phyloP scores from a whole-genome alignment of 2,888 invertebrate species.

The Helobdella robusta region DNA sequence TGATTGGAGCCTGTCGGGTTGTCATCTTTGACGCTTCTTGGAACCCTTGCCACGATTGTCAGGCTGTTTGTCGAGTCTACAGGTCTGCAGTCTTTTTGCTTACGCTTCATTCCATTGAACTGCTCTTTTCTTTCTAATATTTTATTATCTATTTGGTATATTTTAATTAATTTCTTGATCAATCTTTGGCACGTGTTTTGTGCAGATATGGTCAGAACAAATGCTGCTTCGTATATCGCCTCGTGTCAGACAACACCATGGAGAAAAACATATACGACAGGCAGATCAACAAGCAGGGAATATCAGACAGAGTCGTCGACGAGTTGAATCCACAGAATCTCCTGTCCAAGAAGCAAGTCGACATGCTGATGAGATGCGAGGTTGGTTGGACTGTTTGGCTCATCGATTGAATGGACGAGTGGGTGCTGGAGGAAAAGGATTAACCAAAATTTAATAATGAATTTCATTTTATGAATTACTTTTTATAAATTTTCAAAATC shows the following conservation, averaged over 20 bases:
- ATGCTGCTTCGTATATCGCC: slow-evolving; percentile 84
- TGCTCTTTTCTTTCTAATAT: not conserved
- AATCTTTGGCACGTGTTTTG: not conserved
- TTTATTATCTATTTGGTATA: not conserved
- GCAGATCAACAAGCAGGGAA: slow-evolving; percentile 94
- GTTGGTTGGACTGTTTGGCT: slow-evolving; percentile 33
- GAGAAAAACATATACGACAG: slow-evolving; percentile 96
- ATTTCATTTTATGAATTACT: not conserved
- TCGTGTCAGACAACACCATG: slow-evolving; percentile 91
- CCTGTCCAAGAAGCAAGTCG: slow-evolving; percentile 51
- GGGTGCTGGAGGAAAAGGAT: not conserved
- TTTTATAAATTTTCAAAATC: not conserved
- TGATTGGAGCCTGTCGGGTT: slow-evolving; percentile 92
- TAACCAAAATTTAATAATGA: not conserved
- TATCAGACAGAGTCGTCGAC: slow-evolving; percentile 95
- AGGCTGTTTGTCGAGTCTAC: slow-evolving; percentile 88
- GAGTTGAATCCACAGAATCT: slow-evolving; percentile 89
- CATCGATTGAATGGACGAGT: not conserved
- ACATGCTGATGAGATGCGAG: slow-evolving; percentile 71
- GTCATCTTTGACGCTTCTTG: slow-evolving; percentile 97
- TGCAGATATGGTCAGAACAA: slow-evolving; percentile 78
- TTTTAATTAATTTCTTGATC: not conserved
- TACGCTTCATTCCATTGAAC: too few species aligned
- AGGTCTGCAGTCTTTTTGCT: too few species aligned
- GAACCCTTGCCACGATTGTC: slow-evolving; percentile 90